A percentile compares a stretch with the other conserved stretches of the same genome.
Conservation (phyloP, 2,113 vertebrate genomes). For the Xiphophorus maculatus region DNA sequence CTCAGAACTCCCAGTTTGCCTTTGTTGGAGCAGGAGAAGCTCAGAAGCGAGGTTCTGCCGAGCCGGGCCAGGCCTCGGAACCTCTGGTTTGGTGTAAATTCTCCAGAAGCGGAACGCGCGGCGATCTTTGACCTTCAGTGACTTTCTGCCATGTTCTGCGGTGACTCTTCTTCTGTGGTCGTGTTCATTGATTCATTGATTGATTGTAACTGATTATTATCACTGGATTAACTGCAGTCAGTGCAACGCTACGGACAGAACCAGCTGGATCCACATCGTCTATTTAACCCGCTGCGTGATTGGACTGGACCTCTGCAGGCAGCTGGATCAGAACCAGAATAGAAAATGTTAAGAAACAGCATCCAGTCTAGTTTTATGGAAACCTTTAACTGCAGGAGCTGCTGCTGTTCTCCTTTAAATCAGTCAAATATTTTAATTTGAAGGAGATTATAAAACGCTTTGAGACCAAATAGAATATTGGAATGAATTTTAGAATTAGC, state of each 20-base stretch:
- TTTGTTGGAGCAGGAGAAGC: background rate
- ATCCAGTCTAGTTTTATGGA: too few species aligned
- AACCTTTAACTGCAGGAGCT: too few species aligned
- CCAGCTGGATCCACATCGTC: background rate
- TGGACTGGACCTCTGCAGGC: too few species aligned
- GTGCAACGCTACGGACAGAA: slow-evolving; percentile 15
- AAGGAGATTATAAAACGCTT: too few species aligned
- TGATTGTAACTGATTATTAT: slow-evolving; percentile 59
- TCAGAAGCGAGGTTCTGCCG: slow-evolving; percentile 11
- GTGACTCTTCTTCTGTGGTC: slow-evolving; percentile 65
- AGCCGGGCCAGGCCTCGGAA: slow-evolving; percentile 13
- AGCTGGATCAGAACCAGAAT: too few species aligned
- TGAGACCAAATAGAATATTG: too few species aligned
- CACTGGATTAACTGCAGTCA: slow-evolving; percentile 66
- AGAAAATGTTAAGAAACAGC: too few species aligned
- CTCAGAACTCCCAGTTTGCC: slow-evolving; percentile 31
- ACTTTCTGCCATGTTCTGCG: slow-evolving; percentile 44
- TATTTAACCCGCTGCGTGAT: too few species aligned
- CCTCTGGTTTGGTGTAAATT: slow-evolving; percentile 55
- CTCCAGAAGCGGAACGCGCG: slow-evolving; percentile 55
- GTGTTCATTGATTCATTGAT: slow-evolving; percentile 64
- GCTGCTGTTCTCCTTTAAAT: too few species aligned
- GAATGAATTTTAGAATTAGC: too few species aligned
- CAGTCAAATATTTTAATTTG: too few species aligned
- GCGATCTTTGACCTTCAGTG: slow-evolving; percentile 46